A percentile compares a stretch with the other conserved stretches of the same genome.
phyloP scores from a whole-genome alignment of 64 coral and sea anemone species.

The Astreopora myriophthalma region DNA sequence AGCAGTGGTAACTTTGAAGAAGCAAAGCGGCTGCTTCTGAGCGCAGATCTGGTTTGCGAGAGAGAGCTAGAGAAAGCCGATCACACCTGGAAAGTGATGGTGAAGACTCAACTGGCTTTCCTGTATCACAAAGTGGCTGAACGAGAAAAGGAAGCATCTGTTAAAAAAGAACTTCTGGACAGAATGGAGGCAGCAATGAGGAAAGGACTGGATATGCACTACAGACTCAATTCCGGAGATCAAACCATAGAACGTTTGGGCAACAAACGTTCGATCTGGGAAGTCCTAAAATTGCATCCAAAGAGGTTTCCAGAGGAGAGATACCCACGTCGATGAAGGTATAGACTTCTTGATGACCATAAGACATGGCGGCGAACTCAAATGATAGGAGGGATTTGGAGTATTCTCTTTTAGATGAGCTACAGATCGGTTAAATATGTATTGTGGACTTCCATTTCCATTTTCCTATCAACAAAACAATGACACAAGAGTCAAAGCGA shows the following conservation, averaged over 20 bases:
- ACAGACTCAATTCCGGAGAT: not conserved
- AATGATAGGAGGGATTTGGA: not conserved
- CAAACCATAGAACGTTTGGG: not conserved
- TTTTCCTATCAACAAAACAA: too few relatives aligned
- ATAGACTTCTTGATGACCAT: not conserved
- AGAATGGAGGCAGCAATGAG: not conserved
- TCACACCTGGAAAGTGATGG: slow-evolving; percentile 11
- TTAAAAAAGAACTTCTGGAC: not conserved
- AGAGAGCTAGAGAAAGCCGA: not conserved
- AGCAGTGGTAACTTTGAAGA: not conserved
- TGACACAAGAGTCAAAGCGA: too few relatives aligned
- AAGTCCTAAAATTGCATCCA: not conserved
- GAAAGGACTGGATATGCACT: not conserved
- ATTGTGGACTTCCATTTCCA: too few relatives aligned
- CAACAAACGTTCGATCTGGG: not conserved
- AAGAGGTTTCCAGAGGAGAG: not conserved
- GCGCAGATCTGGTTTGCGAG: not conserved
- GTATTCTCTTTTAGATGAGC: too few relatives aligned
- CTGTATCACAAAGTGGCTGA: not conserved
- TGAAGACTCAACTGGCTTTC: not conserved
- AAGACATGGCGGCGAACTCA: not conserved
- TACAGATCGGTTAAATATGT: too few relatives aligned
- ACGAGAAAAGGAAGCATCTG: not conserved
- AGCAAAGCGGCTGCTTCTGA: not conserved
- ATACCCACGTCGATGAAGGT: not conserved